Conservation (phyloP, 2,888 invertebrate genomes). For the Parnassius smintheus region DNA sequence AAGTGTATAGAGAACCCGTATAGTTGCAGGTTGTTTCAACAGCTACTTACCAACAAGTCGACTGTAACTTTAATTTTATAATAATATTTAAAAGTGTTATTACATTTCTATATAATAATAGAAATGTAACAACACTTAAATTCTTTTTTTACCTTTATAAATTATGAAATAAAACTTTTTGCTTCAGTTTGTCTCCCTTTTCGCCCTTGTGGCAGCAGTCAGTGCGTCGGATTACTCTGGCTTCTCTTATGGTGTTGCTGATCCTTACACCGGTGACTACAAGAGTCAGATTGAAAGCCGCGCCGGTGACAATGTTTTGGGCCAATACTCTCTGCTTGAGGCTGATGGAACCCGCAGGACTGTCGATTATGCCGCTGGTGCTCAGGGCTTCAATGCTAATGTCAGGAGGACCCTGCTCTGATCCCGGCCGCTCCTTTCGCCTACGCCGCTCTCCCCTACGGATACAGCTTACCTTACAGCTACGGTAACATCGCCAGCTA, state of each 20-base stretch:
- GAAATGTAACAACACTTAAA: no score
- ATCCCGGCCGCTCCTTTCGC: slow-evolving; percentile 45
- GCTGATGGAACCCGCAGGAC: slow-evolving; percentile 77
- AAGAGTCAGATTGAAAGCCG: slow-evolving; percentile 78
- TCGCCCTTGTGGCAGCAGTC: slow-evolving; percentile 51
- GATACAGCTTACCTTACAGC: slow-evolving; percentile 35
- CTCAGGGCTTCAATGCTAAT: slow-evolving; percentile 79
- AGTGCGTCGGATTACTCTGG: slow-evolving; percentile 55
- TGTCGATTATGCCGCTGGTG: slow-evolving; percentile 79
- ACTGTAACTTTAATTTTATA: no score
- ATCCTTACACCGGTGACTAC: slow-evolving; percentile 78
- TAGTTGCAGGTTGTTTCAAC: no score
- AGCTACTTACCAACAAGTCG: no score
- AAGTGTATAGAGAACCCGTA: no score
- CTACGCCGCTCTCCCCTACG: slow-evolving; percentile 37
- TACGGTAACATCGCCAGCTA: slow-evolving; percentile 31
- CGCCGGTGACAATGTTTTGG: slow-evolving; percentile 72
- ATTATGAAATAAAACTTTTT: not conserved
- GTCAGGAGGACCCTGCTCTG: slow-evolving; percentile 73
- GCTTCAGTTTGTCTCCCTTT: slow-evolving; percentile 57
- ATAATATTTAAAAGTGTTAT: no score
- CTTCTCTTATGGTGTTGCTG: slow-evolving; percentile 79
- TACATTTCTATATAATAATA: no score
- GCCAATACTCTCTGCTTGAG: slow-evolving; percentile 78
- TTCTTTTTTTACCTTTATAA: no score